Evolutionary conservation across 2,797 vertebrate species (phyloP).

Genomic region (Dicrostonyx torquatus): DNA sequence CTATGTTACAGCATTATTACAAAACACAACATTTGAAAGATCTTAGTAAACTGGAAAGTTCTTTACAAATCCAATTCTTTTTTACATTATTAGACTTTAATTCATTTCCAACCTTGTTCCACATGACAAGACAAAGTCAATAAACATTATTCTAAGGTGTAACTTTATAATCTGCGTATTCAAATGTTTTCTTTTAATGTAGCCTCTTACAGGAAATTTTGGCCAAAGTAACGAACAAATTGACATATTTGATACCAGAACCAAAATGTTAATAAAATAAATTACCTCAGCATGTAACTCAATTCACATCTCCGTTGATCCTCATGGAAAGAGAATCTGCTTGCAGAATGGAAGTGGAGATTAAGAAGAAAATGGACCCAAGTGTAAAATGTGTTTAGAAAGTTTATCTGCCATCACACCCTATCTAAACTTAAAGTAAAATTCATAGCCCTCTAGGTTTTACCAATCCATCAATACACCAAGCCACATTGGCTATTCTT

Average conservation of each 20-base stretch:
- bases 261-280: constrained; percentile 65
- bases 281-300: constrained; percentile 28
- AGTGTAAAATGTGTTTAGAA: constrained; percentile 67
- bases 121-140: constrained; percentile 16
- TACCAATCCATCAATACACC: constrained; percentile 34
- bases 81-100: background rate
- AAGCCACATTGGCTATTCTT: constrained; percentile 50
- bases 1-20: background rate
- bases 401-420: constrained; percentile 71
- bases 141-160: background rate
- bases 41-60: background rate
- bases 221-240: background rate
- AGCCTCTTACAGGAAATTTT: constrained; percentile 5
- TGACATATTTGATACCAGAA: constrained; percentile 32
- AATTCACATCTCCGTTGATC: constrained; percentile 45
- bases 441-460: constrained; percentile 49
- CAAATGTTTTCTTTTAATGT: background rate
- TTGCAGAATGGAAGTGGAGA: constrained; percentile 49
- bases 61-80: constrained; percentile 11
- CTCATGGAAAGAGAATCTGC: background rate
- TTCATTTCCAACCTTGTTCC: constrained; percentile 11
- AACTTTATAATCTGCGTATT: background rate
- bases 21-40: background rate
- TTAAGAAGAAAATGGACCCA: constrained; percentile 18
- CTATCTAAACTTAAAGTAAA: constrained; percentile 67